Base-by-base conservation (phyloP, 2,888 invertebrate genomes). In the Scaptodrosophila latifasciaeformis region DNA sequence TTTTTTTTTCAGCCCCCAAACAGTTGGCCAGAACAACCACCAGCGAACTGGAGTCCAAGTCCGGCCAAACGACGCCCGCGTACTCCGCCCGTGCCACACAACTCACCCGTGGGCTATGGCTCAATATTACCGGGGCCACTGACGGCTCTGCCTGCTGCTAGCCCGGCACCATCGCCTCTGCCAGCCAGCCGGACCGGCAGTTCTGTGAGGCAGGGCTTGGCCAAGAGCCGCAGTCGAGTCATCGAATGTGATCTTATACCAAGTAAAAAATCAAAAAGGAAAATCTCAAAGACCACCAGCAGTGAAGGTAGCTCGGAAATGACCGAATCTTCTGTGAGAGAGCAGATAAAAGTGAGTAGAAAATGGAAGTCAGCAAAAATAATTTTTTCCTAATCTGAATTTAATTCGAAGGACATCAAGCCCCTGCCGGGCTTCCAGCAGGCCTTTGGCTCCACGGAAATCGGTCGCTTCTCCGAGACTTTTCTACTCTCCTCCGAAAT, bases 391-490 rank as follows among this genome's bases (percentile, higher is more conserved):
- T 31, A 3, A 6, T 31, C 45, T 5, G n/a, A n/a, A n/a, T n/a
- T n/a, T n/a, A n/a, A n/a, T 24, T 24, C 30, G 1, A 53, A 84
- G 85, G 81, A 86, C 42, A 81, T 85, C 6, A 85, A 84, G 50
- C 92, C 93, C 4, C 84, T 94, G 55, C 93, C 93, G 4, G 93
- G 93, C 40, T 94, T 94, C 82, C 93, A 93, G 82, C 94, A 94
- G 86, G 93, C 94, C 1, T 94, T 94, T 83, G 94, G 94, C 19
- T 93, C 93, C 21, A 94, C 94, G 18, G 94, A 94, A 86, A 92
- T 94, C 64, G 94, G 94, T n/a, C 90, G 93, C 63, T 94, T 94
- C 72, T 91, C 92, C 4, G 92, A 92, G 78, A 91, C 90, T 47
- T 92, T 92, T 63, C 60, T 84, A 30, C 80, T 82, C 52, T 81